A percentile compares a stretch with the other conserved stretches of the same genome.
Conservation (phyloP, 2,888 invertebrate species). For the Rhingia campestris region DNA sequence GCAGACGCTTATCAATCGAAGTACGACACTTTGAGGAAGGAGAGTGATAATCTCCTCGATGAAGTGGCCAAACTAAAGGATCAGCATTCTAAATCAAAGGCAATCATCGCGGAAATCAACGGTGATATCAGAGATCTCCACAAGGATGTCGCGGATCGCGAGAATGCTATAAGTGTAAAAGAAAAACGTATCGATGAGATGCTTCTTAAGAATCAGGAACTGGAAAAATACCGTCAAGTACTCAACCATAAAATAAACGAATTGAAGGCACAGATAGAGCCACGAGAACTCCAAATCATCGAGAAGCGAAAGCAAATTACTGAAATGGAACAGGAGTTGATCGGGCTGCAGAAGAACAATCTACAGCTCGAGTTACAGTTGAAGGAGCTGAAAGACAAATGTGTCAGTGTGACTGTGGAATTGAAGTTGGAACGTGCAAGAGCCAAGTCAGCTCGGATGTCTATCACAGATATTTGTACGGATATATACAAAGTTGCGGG, state of each 20-base stretch:
- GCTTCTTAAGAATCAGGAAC: slow-evolving; percentile 91
- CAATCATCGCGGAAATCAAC: slow-evolving; percentile 87
- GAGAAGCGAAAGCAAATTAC: slow-evolving; percentile 91
- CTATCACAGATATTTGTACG: slow-evolving; percentile 89
- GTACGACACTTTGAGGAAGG: slow-evolving; percentile 79
- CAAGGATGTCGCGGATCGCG: slow-evolving; percentile 92
- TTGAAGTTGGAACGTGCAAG: slow-evolving; percentile 86
- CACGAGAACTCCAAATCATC: slow-evolving; percentile 92
- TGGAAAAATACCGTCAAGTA: slow-evolving; percentile 96
- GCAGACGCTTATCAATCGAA: slow-evolving; percentile 93
- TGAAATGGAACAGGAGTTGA: slow-evolving; percentile 93
- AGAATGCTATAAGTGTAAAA: slow-evolving; percentile 92
- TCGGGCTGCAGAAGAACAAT: slow-evolving; percentile 90
- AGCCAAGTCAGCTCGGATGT: slow-evolving; percentile 85
- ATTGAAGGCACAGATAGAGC: slow-evolving; percentile 92
- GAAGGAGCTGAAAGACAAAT: slow-evolving; percentile 90
- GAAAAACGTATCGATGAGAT: slow-evolving; percentile 92
- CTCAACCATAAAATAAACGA: slow-evolving; percentile 95
- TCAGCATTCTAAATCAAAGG: slow-evolving; percentile 86
- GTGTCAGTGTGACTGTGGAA: slow-evolving; percentile 88
- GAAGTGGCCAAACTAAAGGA: slow-evolving; percentile 89
- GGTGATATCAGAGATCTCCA: slow-evolving; percentile 92
- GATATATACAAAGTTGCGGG: slow-evolving; percentile 92
- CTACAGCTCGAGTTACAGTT: slow-evolving; percentile 88
- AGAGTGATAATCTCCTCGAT: slow-evolving; percentile 86